These are phyloP conservation scores for Tetrao urogallus DNA, from an alignment of 2,113 vertebrate genomes.

Conservation along the genomic window DNA sequence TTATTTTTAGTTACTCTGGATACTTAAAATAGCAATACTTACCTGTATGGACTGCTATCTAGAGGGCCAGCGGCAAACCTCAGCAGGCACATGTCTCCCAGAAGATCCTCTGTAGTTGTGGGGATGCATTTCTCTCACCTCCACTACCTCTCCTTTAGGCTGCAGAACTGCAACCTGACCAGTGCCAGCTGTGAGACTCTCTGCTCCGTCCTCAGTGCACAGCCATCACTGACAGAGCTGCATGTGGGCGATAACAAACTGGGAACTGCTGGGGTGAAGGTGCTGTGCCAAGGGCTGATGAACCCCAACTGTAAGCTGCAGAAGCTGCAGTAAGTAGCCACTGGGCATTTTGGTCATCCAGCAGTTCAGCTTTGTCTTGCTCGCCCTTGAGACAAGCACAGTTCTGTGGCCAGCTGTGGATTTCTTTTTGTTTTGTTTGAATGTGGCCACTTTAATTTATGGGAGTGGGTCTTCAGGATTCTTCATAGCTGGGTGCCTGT, in stretches of 20 bases:
- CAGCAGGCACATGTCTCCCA: not conserved
- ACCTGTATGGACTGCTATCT: not conserved
- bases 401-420: not conserved
- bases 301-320: conserved; percentile 74
- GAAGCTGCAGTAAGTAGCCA: conserved; percentile 75
- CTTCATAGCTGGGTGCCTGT: not conserved
- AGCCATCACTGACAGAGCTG: conserved; percentile 68
- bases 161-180: conserved; percentile 75
- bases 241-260: conserved; percentile 70
- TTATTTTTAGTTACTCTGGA: not conserved
- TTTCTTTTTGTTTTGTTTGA: not conserved
- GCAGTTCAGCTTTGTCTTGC: not conserved
- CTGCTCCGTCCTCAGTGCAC: not conserved
- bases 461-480: not conserved
- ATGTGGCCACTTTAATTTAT: not conserved
- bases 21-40: not conserved
- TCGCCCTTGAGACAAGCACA: not conserved
- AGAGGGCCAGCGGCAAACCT: not conserved
- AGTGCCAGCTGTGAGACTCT: conserved; percentile 67
- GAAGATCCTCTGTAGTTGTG: not conserved
- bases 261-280: conserved; percentile 67
- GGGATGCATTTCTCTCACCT: not conserved
- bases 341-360: not conserved
- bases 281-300: conserved; percentile 75
- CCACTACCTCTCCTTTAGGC: conserved; percentile 12